Conservation (phyloP, 2,888 invertebrate genomes). For the Tenthredo livida region DNA sequence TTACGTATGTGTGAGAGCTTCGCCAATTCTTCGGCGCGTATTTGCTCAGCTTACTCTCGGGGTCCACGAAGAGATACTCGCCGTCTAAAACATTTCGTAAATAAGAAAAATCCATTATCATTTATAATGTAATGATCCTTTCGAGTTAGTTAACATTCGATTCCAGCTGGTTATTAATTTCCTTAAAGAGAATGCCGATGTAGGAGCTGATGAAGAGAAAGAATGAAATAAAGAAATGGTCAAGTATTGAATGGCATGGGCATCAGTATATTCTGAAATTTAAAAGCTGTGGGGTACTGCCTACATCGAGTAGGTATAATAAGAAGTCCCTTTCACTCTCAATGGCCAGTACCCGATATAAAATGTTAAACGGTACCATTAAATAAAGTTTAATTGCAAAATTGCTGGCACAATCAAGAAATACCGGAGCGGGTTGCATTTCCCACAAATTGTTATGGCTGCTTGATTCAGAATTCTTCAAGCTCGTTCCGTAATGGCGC, state of each 20-base stretch:
- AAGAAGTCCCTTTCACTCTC: conserved; percentile 45
- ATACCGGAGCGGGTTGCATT: conserved; percentile 42
- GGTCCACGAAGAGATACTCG: conserved; percentile 97
- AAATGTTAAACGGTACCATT: conserved; percentile 48
- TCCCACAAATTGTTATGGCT: conserved; percentile 45
- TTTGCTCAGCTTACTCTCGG: conserved; percentile 96
- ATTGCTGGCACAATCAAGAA: conserved; percentile 50
- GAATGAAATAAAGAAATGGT: not conserved
- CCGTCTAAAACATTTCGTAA: conserved; percentile 87
- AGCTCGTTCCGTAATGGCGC: conserved; percentile 44
- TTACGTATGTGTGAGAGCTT: conserved; percentile 94
- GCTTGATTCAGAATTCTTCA: conserved; percentile 28
- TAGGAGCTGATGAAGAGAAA: not conserved
- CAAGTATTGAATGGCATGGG: not conserved
- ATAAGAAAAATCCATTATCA: not conserved
- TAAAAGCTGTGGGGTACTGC: not conserved
- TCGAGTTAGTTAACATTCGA: no score
- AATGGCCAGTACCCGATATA: conserved; percentile 38
- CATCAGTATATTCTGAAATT: not conserved
- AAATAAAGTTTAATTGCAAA: conserved; percentile 50
- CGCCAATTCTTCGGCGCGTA: conserved; percentile 98
- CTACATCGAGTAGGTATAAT: not conserved
- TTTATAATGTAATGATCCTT: no score
- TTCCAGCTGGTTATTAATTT: not conserved
- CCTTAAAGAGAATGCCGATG: not conserved